Percentiles rank a stretch among this genome's conserved stretches.
Evolutionary conservation across 2,797 vertebrate species (phyloP).

Genomic region (Hozukius guyotensis): DNA sequence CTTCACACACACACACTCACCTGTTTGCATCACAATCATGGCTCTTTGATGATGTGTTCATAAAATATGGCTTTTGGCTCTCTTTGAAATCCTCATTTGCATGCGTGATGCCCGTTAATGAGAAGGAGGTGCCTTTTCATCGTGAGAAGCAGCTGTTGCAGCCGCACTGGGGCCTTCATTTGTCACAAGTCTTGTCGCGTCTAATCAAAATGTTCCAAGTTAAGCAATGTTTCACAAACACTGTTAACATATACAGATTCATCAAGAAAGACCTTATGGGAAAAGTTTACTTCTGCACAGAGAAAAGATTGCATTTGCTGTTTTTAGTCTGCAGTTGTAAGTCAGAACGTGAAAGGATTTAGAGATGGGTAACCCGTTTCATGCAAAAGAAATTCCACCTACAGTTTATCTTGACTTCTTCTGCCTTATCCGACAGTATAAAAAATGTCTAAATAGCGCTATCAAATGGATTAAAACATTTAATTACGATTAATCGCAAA

Average conservation of each 20-base stretch:
- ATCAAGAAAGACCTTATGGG: not conserved
- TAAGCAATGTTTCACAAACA: not conserved
- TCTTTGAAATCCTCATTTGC: constrained; percentile 30
- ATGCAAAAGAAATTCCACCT: not conserved
- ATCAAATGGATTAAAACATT: no score
- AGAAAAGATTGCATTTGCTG: not conserved
- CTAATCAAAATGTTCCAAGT: constrained; percentile 6
- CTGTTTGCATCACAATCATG: not conserved
- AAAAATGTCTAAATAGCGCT: not conserved
- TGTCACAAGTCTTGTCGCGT: not conserved
- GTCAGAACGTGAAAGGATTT: not conserved
- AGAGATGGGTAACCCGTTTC: not conserved
- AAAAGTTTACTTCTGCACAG: not conserved
- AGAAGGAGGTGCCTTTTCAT: constrained; percentile 17
- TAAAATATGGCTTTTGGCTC: not conserved
- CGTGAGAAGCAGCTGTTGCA: constrained; percentile 17
- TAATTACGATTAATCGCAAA: no score
- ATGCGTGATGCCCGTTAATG: constrained; percentile 1
- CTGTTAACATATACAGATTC: not conserved
- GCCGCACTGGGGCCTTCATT: not conserved
- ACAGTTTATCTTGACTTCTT: not conserved
- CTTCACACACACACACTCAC: not conserved
- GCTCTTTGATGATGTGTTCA: constrained; percentile 28
- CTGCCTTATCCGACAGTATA: not conserved
- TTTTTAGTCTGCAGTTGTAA: not conserved